Evolutionary conservation across 2,113 vertebrate genomes (phyloP).

Genomic region (Corythaeola cristata): DNA sequence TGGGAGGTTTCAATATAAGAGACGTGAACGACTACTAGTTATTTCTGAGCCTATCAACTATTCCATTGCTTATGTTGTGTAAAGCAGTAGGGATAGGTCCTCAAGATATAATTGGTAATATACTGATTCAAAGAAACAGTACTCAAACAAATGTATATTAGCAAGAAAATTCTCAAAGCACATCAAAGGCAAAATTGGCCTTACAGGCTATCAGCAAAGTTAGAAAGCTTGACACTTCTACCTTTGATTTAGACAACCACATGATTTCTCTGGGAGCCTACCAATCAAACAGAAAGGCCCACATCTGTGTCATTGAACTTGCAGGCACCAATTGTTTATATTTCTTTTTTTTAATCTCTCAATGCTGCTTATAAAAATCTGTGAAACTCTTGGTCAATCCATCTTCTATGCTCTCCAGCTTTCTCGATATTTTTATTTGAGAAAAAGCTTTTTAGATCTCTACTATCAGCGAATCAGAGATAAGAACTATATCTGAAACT

Average conservation of each 20-base stretch:
- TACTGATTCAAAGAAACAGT: neutral
- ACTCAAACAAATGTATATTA: neutral
- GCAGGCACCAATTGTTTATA: neutral
- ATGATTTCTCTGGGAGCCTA: neutral
- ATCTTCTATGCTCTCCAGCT: neutral
- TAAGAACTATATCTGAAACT: neutral
- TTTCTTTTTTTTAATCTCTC: neutral
- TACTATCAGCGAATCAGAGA: neutral
- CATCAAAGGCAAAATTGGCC: neutral
- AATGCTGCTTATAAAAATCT: neutral
- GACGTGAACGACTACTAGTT: neutral
- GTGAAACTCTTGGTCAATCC: neutral
- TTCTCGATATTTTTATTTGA: neutral
- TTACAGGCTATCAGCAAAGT: neutral
- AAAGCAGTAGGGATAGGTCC: neutral
- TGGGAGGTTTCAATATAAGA: neutral
- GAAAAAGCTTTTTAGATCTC: neutral
- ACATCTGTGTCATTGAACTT: neutral
- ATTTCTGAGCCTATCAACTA: neutral
- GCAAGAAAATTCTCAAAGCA: neutral
- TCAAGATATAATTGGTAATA: neutral
- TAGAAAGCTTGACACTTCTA: neutral
- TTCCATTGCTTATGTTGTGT: neutral
- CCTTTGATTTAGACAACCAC: neutral
- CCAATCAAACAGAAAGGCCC: neutral